A percentile compares a stretch with the other conserved stretches of the same genome.
Conservation (phyloP, 1,140 invertebrate genomes). For the Lepidurus arcticus region DNA sequence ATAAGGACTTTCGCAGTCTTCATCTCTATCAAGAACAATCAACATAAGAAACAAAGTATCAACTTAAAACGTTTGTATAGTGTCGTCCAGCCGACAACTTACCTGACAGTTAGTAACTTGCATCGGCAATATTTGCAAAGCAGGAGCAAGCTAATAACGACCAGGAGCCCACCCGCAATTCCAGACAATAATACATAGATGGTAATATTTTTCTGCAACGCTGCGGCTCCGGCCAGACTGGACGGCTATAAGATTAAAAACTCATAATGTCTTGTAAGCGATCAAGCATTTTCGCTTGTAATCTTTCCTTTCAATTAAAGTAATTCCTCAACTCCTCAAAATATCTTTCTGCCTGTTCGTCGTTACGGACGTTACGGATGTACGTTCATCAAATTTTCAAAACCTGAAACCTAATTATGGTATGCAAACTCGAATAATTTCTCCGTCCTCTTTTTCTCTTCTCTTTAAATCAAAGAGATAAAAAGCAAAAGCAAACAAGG, state of each 20-base stretch:
- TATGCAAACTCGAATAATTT: no score
- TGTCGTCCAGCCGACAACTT: neutral
- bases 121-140: constrained; percentile 46
- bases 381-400: no score
- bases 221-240: constrained; percentile 32
- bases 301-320: neutral
- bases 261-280: neutral
- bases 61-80: neutral
- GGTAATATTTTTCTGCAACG: constrained; percentile 43
- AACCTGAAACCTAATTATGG: no score
- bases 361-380: no score
- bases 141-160: constrained; percentile 45
- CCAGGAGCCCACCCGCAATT: constrained; percentile 45
- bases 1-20: neutral
- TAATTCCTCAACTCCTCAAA: neutral
- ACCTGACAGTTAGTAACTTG: neutral
- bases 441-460: no score
- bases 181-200: constrained; percentile 46
- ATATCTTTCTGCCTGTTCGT: neutral
- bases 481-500: no score
- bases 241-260: neutral
- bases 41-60: neutral
- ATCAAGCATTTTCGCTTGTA: neutral
- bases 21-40: neutral
- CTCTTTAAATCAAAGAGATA: no score